Conservation (phyloP, 2,113 vertebrate species). For the Catharus bicknelli region DNA sequence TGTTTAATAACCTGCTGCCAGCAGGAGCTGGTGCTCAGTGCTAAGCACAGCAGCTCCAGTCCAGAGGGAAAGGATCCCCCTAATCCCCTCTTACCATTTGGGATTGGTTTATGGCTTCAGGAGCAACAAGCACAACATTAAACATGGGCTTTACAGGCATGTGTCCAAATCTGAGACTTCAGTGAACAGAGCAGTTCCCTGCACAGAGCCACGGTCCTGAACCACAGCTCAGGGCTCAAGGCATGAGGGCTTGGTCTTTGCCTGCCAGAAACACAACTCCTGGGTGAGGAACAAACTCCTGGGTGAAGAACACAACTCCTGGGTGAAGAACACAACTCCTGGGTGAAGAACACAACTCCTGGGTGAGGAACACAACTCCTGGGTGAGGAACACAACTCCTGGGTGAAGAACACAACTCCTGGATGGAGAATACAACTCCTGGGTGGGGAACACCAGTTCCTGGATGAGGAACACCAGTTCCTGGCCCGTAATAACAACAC, state of each 20-base stretch:
- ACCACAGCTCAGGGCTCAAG: background rate
- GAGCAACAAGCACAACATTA: background rate
- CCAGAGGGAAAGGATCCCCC: background rate
- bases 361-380: background rate
- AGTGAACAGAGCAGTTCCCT: background rate
- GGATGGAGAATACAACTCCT: no score
- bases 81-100: background rate
- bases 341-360: background rate
- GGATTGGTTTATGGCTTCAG: background rate
- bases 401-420: background rate
- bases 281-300: no score
- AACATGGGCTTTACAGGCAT: background rate
- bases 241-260: accelerated
- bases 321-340: no score
- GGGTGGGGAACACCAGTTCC: background rate
- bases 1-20: background rate
- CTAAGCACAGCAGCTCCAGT: background rate
- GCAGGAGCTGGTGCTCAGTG: background rate
- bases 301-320: no score
- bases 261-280: background rate
- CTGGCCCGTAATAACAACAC: accelerated
- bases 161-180: background rate
- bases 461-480: background rate
- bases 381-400: background rate
- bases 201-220: background rate